Conservation (phyloP, 2,888 invertebrate genomes). For the Brachyopa scutellaris region DNA sequence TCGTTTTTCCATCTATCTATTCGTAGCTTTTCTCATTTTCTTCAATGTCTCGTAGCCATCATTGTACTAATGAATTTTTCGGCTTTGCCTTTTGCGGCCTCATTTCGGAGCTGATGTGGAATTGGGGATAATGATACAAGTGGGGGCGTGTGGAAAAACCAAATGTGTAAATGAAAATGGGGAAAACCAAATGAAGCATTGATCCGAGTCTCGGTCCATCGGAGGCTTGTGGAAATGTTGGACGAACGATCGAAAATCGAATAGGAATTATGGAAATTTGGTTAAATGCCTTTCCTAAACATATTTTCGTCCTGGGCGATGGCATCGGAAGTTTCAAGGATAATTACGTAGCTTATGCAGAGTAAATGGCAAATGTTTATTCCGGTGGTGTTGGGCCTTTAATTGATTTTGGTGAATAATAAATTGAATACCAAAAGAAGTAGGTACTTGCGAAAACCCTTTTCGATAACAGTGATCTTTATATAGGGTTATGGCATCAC, state of each 20-base stretch:
- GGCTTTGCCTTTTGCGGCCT: conserved; percentile 40
- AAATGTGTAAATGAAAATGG: conserved; percentile 55
- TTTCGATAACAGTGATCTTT: too few species aligned
- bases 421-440: neutral
- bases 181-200: conserved; percentile 53
- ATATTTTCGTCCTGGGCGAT: neutral
- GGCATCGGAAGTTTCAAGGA: conserved; percentile 28
- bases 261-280: conserved; percentile 62
- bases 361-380: conserved; percentile 12
- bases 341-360: conserved; percentile 16
- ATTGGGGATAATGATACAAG: neutral
- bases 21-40: conserved; percentile 36
- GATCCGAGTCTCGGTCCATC: conserved; percentile 31
- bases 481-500: too few species aligned
- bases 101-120: conserved; percentile 13
- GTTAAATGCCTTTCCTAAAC: conserved; percentile 39
- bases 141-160: conserved; percentile 13
- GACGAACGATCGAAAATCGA: conserved; percentile 23
- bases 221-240: neutral
- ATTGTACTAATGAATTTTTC: conserved; percentile 64
- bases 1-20: too few species aligned
- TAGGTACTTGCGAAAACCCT: too few species aligned
- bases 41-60: conserved; percentile 44
- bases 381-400: conserved; percentile 8
- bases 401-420: conserved; percentile 13